These are phyloP conservation scores for Tetranychus piercei DNA, from an alignment of 2,888 invertebrate genomes.

Conservation along the genomic window DNA sequence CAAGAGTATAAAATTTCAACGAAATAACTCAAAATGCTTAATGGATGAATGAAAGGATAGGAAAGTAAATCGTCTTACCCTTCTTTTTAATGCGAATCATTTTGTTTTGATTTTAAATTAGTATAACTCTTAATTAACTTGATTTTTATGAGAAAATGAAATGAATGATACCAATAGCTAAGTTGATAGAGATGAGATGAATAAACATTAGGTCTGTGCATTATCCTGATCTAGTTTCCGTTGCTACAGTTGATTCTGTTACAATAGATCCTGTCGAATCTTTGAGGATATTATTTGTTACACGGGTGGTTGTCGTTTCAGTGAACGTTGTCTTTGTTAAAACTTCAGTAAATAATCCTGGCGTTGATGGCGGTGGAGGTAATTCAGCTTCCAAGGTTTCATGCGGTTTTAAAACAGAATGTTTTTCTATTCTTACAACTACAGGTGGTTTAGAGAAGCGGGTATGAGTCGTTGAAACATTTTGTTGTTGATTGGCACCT, in stretches of 20 bases:
- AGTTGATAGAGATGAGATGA: neutral
- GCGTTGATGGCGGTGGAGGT: conserved; percentile 55
- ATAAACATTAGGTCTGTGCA: neutral
- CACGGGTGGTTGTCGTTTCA: conserved; percentile 78
- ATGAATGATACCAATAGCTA: neutral
- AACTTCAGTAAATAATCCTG: conserved; percentile 76
- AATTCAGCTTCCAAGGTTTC: conserved; percentile 41
- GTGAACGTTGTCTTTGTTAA: conserved; percentile 89
- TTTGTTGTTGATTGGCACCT: conserved; percentile 14
- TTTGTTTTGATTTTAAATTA: too few species aligned
- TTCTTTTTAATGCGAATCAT: too few species aligned
- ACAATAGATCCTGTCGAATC: neutral
- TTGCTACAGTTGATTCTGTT: conserved; percentile 1
- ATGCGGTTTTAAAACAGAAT: neutral
- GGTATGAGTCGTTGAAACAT: neutral
- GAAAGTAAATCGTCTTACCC: too few species aligned
- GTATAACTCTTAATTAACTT: too few species aligned
- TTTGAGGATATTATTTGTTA: conserved; percentile 67
- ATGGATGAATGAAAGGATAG: too few species aligned
- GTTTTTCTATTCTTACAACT: neutral
- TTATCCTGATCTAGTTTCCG: neutral
- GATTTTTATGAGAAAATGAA: neutral
- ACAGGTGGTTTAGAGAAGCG: conserved; percentile 1
- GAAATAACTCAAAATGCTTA: too few species aligned
- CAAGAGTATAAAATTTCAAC: too few species aligned